Conservation (phyloP, 2,797 vertebrate species). For the Acanthopagrus latus region DNA sequence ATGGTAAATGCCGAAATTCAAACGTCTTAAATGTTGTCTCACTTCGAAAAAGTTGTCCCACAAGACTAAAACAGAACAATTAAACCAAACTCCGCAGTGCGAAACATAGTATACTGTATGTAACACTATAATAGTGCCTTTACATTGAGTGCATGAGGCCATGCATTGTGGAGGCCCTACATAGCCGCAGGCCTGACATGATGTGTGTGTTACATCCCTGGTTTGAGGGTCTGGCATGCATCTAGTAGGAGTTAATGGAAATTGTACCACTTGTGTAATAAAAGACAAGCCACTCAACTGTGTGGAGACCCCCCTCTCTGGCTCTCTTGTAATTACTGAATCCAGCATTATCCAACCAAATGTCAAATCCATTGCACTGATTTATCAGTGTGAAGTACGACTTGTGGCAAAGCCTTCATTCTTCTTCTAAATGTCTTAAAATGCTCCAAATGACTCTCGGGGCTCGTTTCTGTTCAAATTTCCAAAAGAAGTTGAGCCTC, state of each 20-base stretch:
- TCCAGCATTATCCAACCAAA: conserved; percentile 66
- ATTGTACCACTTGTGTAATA: conserved; percentile 65
- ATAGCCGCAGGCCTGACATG: conserved; percentile 48
- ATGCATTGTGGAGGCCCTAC: conserved; percentile 48
- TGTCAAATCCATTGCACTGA: conserved; percentile 54
- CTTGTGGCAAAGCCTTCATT: conserved; percentile 41
- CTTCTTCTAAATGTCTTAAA: conserved; percentile 51
- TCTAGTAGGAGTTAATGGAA: conserved; percentile 48
- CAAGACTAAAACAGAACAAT: background rate
- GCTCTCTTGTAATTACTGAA: conserved; percentile 54
- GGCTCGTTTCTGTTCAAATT: conserved; percentile 26
- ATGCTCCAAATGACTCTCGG: conserved; percentile 23
- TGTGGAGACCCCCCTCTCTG: conserved; percentile 25
- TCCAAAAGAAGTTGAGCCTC: background rate
- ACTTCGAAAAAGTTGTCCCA: background rate
- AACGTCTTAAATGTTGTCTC: no score
- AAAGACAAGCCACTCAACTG: conserved; percentile 49
- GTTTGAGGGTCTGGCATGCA: conserved; percentile 48
- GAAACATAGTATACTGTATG: background rate
- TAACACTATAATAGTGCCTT: conserved; percentile 26
- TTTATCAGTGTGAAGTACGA: conserved; percentile 47
- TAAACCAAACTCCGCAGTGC: background rate
- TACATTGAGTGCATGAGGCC: conserved; percentile 50
- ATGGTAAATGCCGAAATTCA: no score
- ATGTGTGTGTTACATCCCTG: conserved; percentile 28